These are phyloP conservation scores for Nymphalis io DNA, from an alignment of 1,140 invertebrate species.

Conservation along the genomic window DNA sequence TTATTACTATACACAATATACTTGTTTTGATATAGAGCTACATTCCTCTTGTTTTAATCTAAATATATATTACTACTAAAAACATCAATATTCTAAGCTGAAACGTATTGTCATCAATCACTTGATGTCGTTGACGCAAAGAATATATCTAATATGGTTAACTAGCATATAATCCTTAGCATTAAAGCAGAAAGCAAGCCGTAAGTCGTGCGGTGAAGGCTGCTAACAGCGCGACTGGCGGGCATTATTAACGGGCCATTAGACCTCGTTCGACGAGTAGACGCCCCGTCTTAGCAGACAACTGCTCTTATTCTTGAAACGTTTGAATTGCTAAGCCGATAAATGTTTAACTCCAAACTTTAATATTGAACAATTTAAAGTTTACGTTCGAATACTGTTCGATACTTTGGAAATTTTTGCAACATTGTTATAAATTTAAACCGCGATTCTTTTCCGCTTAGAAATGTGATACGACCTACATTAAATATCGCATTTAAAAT, in stretches of 20 bases:
- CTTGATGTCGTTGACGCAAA: background rate
- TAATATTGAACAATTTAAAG: constrained; percentile 24
- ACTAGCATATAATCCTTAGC: constrained; percentile 22
- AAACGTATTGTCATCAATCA: background rate
- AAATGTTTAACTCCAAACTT: constrained; percentile 30
- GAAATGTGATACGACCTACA: background rate
- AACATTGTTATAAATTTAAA: constrained; percentile 12
- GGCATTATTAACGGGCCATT: constrained; percentile 65
- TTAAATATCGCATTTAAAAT: background rate
- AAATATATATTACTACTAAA: too few species aligned
- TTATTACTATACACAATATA: too few species aligned
- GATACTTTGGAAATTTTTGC: background rate
- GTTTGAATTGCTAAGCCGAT: constrained; percentile 31
- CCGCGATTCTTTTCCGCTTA: background rate
- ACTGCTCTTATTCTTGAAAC: constrained; percentile 25
- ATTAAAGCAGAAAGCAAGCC: constrained; percentile 26
- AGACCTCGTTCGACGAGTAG: constrained; percentile 49
- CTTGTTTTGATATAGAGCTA: too few species aligned
- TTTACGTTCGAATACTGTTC: background rate
- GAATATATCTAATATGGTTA: constrained; percentile 4
- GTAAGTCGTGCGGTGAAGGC: constrained; percentile 24
- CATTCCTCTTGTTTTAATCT: too few species aligned
- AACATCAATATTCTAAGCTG: background rate
- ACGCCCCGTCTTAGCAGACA: constrained; percentile 36
- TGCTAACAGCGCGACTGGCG: constrained; percentile 42